phyloP scores from a whole-genome alignment of 2,113 vertebrate species.

The Machaerirhynchus nigripectus region DNA sequence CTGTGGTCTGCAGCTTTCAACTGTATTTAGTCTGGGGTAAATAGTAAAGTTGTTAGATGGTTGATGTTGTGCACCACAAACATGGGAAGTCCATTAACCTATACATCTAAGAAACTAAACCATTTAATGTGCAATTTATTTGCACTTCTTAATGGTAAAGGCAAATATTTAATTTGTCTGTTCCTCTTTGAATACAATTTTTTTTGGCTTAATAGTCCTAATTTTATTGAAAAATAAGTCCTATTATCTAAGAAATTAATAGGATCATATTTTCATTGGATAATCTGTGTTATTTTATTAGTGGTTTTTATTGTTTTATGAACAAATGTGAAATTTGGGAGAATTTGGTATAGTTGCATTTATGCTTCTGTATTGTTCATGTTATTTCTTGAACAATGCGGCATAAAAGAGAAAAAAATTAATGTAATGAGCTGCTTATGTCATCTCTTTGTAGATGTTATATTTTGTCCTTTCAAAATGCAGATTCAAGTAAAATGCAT shows the following conservation, averaged over 20 bases:
- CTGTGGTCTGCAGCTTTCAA: neutral
- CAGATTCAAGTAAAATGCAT: neutral
- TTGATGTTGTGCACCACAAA: neutral
- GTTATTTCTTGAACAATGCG: neutral
- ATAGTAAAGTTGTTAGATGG: neutral
- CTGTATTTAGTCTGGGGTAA: neutral
- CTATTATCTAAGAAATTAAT: neutral
- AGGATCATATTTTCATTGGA: neutral
- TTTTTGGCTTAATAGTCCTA: neutral
- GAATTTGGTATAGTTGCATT: neutral
- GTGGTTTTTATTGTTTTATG: neutral
- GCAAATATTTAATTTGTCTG: neutral
- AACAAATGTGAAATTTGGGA: neutral
- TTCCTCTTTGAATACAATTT: neutral
- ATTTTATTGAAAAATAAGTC: neutral
- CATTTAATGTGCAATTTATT: neutral
- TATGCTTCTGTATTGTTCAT: neutral
- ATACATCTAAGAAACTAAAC: neutral
- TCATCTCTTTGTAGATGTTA: neutral
- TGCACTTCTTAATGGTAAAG: neutral
- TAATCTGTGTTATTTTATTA: neutral
- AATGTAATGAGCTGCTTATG: neutral
- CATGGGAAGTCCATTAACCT: neutral
- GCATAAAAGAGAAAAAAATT: neutral
- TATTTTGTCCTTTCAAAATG: neutral